phyloP scores from a whole-genome alignment of 2,888 invertebrate species.

The Sycophila texana region DNA sequence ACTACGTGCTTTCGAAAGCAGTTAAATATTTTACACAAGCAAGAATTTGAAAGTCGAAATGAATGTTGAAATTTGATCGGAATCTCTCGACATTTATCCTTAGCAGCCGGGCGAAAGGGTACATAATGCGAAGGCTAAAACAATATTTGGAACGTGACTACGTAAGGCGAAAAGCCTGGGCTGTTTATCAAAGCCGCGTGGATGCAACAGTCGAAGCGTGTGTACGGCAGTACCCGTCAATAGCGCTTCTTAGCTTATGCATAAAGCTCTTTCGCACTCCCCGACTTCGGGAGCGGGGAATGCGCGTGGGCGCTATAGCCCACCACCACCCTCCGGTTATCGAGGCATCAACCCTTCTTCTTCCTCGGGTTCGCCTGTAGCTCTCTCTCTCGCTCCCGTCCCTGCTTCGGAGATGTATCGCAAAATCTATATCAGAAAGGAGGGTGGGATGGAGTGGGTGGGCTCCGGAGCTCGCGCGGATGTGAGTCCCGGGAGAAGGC shows the following conservation, averaged over 20 bases:
- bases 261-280: conserved; percentile 70
- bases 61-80: conserved; percentile 5
- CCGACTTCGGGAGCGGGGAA: conserved; percentile 55
- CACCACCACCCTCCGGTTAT: conserved; percentile 29
- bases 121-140: conserved; percentile 55
- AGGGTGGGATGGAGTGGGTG: conserved; percentile 51
- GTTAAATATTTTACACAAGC: not conserved
- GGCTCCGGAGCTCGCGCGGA: conserved; percentile 55
- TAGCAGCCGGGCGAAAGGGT: conserved; percentile 37
- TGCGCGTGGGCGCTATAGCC: conserved; percentile 31
- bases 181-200: conserved; percentile 56
- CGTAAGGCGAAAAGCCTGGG: conserved; percentile 51
- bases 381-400: conserved; percentile 38
- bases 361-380: conserved; percentile 57
- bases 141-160: conserved; percentile 58
- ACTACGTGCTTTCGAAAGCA: too few relatives aligned
- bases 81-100: conserved; percentile 37
- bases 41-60: conserved; percentile 6
- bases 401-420: conserved; percentile 70
- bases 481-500: conserved; percentile 55
- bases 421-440: conserved; percentile 72
- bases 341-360: conserved; percentile 54
- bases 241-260: conserved; percentile 73
- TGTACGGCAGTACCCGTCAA: conserved; percentile 64
- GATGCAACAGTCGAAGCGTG: conserved; percentile 55